These are phyloP conservation scores for Coremacera marginata DNA, from an alignment of 2,888 invertebrate genomes.

Conservation along the genomic window DNA sequence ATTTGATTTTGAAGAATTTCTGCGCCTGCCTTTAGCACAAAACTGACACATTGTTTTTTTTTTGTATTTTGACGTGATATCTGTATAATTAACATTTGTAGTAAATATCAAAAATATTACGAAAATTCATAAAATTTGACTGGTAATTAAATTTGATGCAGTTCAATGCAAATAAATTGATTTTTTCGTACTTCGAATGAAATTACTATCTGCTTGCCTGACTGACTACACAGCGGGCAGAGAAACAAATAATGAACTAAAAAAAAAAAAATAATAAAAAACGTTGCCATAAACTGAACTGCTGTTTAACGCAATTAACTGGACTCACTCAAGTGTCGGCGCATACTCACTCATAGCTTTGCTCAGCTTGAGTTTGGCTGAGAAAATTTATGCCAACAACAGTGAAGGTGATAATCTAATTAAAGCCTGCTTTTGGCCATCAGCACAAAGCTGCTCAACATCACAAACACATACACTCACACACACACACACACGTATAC, in stretches of 20 bases:
- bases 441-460: not conserved
- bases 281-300: not conserved
- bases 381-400: conserved; percentile 7
- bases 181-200: conserved; percentile 8
- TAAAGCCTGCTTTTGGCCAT: conserved; percentile 18
- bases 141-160: conserved; percentile 10
- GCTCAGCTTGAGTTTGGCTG: too few species aligned
- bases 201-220: not conserved
- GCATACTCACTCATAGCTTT: too few species aligned
- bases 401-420: conserved; percentile 45
- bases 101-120: not conserved
- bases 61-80: not conserved
- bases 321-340: not conserved
- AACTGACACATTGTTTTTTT: not conserved
- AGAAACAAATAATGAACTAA: too few species aligned
- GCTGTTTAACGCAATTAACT: conserved; percentile 40
- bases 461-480: too few species aligned
- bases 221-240: not conserved
- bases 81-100: not conserved
- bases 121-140: conserved; percentile 4
- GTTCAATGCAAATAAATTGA: conserved; percentile 1
- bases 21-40: too few species aligned
- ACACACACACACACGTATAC: too few species aligned
- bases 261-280: not conserved
- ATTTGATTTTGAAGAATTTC: not conserved